Conservation (phyloP, 2,888 invertebrate species). For the Scaptomyza cyrtandrae region DNA sequence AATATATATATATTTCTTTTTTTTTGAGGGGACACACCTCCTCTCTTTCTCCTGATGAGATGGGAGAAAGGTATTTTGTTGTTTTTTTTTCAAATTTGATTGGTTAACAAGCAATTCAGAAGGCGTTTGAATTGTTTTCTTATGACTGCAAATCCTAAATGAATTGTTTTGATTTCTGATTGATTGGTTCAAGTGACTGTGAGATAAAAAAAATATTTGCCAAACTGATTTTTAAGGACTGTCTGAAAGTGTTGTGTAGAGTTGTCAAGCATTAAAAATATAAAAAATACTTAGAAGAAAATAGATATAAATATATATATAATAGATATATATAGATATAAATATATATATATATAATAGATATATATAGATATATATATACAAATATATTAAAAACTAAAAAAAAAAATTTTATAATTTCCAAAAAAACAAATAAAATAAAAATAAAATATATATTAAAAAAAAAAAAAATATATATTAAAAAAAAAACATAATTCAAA, state of each 20-base stretch:
- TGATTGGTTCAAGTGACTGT: constrained; percentile 29
- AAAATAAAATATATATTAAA: no score
- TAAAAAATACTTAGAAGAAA: no score
- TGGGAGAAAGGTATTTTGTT: constrained; percentile 49
- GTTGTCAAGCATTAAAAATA: neutral
- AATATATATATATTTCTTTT: no score
- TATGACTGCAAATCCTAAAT: constrained; percentile 24
- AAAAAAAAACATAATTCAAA: no score
- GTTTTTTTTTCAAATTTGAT: constrained; percentile 10
- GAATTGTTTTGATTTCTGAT: constrained; percentile 26
- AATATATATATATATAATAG: no score
- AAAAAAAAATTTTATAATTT: no score
- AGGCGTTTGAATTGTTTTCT: constrained; percentile 22
- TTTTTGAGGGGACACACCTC: constrained; percentile 5
- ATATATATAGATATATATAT: no score
- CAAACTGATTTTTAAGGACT: neutral
- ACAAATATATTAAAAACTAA: no score
- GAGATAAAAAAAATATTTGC: neutral
- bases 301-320: no score
- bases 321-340: no score
- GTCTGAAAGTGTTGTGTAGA: neutral
- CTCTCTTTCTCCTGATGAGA: constrained; percentile 13
- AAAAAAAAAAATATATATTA: no score
- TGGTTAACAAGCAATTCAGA: constrained; percentile 2
- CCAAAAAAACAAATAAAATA: no score